phyloP scores from a whole-genome alignment of 2,797 vertebrate species.

The Lophotriccus pileatus region DNA sequence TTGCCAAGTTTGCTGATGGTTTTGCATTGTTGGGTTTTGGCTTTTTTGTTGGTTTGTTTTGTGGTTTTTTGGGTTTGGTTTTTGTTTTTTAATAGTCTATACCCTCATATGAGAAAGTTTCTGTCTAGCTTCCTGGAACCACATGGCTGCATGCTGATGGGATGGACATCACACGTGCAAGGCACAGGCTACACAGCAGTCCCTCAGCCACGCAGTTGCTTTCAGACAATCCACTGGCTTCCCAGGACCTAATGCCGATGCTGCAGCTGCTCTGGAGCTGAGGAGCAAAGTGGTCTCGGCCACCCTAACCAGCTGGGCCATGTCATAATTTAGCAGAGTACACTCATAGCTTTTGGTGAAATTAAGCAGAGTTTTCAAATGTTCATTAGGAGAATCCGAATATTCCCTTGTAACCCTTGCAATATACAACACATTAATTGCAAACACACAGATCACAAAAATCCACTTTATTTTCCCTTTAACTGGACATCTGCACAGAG shows the following conservation, averaged over 20 bases:
- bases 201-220: background rate
- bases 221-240: background rate
- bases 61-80: background rate
- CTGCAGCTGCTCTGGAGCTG: background rate
- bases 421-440: background rate
- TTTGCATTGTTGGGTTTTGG: background rate
- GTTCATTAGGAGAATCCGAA: background rate
- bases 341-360: background rate
- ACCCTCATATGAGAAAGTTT: background rate
- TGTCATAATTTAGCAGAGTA: background rate
- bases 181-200: accelerated
- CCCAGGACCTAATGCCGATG: background rate
- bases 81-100: background rate
- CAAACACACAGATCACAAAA: background rate
- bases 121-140: background rate
- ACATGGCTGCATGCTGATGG: background rate
- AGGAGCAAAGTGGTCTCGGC: background rate
- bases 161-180: background rate
- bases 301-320: background rate
- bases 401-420: background rate
- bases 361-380: background rate
- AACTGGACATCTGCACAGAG: background rate
- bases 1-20: background rate
- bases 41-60: background rate
- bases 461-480: background rate